Percentiles rank a stretch among this genome's conserved stretches.
Evolutionary conservation across 2,888 invertebrate species (phyloP).

Genomic region (Caenorhabditis imperialis): DNA sequence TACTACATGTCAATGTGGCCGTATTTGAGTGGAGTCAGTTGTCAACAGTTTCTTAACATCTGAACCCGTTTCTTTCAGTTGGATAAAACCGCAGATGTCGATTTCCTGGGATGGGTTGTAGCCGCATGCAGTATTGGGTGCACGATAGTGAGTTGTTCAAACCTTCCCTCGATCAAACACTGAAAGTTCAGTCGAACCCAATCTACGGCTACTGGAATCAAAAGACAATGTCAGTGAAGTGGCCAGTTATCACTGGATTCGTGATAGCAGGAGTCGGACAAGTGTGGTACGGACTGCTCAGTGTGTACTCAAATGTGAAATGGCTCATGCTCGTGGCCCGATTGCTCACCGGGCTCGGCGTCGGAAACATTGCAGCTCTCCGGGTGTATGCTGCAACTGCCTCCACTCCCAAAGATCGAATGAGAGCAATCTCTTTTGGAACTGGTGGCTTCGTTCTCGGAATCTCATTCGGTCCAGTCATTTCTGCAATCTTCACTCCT

Average conservation of each 20-base stretch:
- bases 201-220: conserved; percentile 65
- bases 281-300: conserved; percentile 31
- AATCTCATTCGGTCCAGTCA: conserved; percentile 45
- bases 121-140: conserved; percentile 58
- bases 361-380: conserved; percentile 58
- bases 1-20: conserved; percentile 66
- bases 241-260: conserved; percentile 58
- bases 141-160: conserved; percentile 49
- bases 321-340: conserved; percentile 61
- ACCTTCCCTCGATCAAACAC: too few relatives aligned
- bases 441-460: conserved; percentile 57
- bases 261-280: conserved; percentile 53
- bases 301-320: conserved; percentile 28
- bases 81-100: conserved; percentile 26
- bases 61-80: conserved; percentile 13
- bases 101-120: conserved; percentile 65
- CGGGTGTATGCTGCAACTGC: conserved; percentile 62
- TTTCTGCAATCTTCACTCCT: conserved; percentile 52
- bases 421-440: conserved; percentile 62
- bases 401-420: conserved; percentile 57
- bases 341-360: conserved; percentile 60
- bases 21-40: conserved; percentile 56
- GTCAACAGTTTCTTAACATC: background rate
- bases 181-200: conserved; percentile 59
- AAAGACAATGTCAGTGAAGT: conserved; percentile 54